phyloP scores from a whole-genome alignment of 2,797 vertebrate species.

The Hydrophis major region DNA sequence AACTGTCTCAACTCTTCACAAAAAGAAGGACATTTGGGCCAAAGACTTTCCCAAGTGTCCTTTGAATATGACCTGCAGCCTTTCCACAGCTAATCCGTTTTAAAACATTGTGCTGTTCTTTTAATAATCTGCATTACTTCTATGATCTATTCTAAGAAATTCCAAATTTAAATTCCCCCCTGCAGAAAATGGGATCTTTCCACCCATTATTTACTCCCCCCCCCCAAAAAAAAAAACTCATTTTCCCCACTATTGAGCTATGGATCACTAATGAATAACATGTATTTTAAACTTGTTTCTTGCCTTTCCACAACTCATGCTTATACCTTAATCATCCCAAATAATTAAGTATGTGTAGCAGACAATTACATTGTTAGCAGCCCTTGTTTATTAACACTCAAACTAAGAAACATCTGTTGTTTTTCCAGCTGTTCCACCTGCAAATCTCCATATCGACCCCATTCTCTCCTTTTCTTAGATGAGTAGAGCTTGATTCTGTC shows the following conservation, averaged over 20 bases:
- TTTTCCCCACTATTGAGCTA: not conserved
- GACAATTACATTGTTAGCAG: not conserved
- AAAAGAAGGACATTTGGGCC: not conserved
- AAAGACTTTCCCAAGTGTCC: not conserved
- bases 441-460: not conserved
- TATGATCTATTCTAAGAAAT: not conserved
- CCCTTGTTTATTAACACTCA: not conserved
- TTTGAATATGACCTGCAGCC: not conserved
- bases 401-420: not conserved
- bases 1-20: not conserved
- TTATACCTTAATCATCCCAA: not conserved
- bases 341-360: not conserved
- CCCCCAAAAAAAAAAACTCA: not conserved
- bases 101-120: not conserved
- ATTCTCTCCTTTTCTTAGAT: not conserved
- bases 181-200: not conserved
- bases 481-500: not conserved
- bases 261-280: not conserved
- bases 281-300: not conserved
- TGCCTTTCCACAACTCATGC: not conserved
- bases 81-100: not conserved
- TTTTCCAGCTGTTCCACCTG: not conserved
- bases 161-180: not conserved
- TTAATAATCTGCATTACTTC: not conserved
- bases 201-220: not conserved